Evolutionary conservation across 2,113 vertebrate genomes (phyloP).

Genomic region (Triplophysa tibetana): DNA sequence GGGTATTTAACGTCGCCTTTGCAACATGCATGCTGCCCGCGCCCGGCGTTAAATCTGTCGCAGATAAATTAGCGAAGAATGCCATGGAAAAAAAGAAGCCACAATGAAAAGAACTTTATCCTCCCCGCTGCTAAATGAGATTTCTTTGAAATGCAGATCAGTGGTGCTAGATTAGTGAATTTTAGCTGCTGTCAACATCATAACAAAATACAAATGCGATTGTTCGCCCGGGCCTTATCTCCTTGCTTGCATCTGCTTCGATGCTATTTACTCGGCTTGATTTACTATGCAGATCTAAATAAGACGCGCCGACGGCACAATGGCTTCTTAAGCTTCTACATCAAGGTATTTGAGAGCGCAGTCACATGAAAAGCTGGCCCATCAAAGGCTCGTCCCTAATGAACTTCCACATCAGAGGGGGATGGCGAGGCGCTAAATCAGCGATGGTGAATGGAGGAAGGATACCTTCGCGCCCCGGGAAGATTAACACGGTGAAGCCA

Average conservation of each 20-base stretch:
- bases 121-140: conserved; percentile 99
- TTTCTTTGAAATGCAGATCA: conserved; percentile 99
- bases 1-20: conserved; percentile 98
- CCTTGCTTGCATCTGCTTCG: conserved; percentile 99
- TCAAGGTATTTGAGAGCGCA: conserved; percentile 99
- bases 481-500: conserved; percentile 82
- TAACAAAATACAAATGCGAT: conserved; percentile 99
- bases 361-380: conserved; percentile 93
- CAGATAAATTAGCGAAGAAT: conserved; percentile 99
- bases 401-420: conserved; percentile 97
- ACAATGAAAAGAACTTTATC: conserved; percentile 99
- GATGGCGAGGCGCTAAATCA: conserved; percentile 85
- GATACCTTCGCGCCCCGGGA: conserved; percentile 84
- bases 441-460: conserved; percentile 72
- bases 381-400: conserved; percentile 99
- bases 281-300: conserved; percentile 99
- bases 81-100: conserved; percentile 82
- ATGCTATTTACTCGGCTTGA: conserved; percentile 99
- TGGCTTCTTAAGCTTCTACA: conserved; percentile 99
- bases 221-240: conserved; percentile 96
- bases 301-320: conserved; percentile 99
- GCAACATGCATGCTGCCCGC: conserved; percentile 88
- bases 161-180: conserved; percentile 99
- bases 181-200: conserved; percentile 99
- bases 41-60: conserved; percentile 91